Evolutionary conservation across 2,797 vertebrate species (phyloP), one percentile per base, ranked within the genome.

Genomic region (Epinephelus awoara): DNA sequence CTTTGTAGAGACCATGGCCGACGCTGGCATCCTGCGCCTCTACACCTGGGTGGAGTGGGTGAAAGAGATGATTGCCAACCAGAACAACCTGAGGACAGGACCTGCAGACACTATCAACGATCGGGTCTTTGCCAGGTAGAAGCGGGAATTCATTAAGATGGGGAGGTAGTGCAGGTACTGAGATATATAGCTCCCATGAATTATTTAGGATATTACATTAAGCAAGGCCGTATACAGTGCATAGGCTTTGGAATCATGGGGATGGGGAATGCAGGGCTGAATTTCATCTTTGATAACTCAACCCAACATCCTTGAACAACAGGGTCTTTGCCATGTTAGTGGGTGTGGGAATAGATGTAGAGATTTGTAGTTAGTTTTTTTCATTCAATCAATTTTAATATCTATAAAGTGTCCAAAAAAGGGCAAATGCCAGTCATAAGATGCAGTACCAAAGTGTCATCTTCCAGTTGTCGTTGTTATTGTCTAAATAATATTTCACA

Each of bases 31-130:
- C 89, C 95, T 99, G 61, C 97, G 98, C 59, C 96, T 99, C 12
- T 99, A 97, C 91, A 97, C 97, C 0, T 99, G 98, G 98, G 96
- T 99, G 66, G 98, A 99, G 71, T 99, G 98, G 98, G 98, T 99
- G 67, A 99, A 98, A 92, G 98, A 99, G 94, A 98, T 98, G 96
- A 96, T 98, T 27, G 96, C 96, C 83, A 99, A 97, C 92, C 95
- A 96, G 90, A 94, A 96, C 93, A 98, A 94, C 88, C 93, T 99
- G 69, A 96, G 98, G 90, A 97, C 95, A 0, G 97, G 98, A 34
- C 94, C 96, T 40, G 94, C 95, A 0, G 92, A 89, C 89, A 97
- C 98, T 25, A 98, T 97, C 93, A 99, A 99, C 4, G 98, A 99
- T 72, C 91, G 96, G 34, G 98, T 99, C 78, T 99, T 99, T 88